These are phyloP conservation scores for Drosophila prostipennis DNA, from an alignment of 2,888 invertebrate species.

Conservation along the genomic window DNA sequence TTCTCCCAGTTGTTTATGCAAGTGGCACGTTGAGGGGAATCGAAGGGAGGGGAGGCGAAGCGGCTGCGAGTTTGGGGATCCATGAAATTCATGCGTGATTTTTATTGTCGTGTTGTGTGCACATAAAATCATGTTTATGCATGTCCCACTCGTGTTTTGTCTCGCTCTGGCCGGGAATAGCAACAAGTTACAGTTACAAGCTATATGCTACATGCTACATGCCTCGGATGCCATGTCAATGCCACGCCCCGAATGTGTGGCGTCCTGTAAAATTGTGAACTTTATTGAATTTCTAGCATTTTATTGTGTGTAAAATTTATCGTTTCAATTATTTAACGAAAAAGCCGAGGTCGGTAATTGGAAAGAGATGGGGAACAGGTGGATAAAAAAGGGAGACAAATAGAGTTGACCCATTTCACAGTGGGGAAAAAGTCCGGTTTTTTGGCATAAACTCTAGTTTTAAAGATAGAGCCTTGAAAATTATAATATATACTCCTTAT, in stretches of 20 bases:
- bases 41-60: not conserved
- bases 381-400: not conserved
- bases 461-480: no score
- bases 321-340: conserved; percentile 68
- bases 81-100: conserved; percentile 75
- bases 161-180: conserved; percentile 42
- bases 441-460: no score
- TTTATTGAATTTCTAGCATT: conserved; percentile 73
- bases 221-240: conserved; percentile 44
- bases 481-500: no score
- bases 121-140: conserved; percentile 73
- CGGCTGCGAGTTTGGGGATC: conserved; percentile 47
- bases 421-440: no score
- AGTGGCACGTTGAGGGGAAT: conserved; percentile 32
- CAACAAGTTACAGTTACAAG: conserved; percentile 63
- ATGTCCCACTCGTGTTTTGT: conserved; percentile 43
- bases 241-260: conserved; percentile 25
- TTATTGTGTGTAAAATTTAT: conserved; percentile 75
- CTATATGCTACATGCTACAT: conserved; percentile 51
- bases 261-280: conserved; percentile 59
- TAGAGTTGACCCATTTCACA: conserved; percentile 26
- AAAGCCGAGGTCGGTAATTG: conserved; percentile 5
- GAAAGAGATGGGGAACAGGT: not conserved
- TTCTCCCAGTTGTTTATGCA: conserved; percentile 52
- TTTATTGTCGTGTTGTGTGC: conserved; percentile 72